phyloP scores from a whole-genome alignment of 2,888 invertebrate species.

The Patella pellucida region DNA sequence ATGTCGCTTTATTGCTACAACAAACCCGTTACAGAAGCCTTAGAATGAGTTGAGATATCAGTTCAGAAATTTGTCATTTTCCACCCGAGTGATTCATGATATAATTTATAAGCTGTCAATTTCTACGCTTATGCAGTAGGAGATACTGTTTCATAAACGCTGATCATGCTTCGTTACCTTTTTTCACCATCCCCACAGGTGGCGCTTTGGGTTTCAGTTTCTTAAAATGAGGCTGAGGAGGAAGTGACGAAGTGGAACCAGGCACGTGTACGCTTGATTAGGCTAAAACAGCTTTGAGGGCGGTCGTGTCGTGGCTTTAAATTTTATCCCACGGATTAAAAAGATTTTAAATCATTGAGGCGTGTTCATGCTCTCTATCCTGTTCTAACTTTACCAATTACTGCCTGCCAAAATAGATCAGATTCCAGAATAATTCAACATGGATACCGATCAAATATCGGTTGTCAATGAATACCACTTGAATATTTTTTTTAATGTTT shows the following conservation, averaged over 20 bases:
- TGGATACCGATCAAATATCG: not conserved
- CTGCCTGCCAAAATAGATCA: not conserved
- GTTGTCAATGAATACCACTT: slow-evolving; percentile 3
- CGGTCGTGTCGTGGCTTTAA: slow-evolving; percentile 13
- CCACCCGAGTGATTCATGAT: not conserved
- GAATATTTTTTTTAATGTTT: not conserved
- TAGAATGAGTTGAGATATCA: too few relatives aligned
- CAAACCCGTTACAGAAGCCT: too few relatives aligned
- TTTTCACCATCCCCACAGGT: slow-evolving; percentile 21
- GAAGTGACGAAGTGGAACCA: slow-evolving; percentile 14
- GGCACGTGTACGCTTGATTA: slow-evolving; percentile 25
- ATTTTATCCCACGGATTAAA: slow-evolving; percentile 10
- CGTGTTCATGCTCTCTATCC: not conserved
- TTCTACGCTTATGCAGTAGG: not conserved
- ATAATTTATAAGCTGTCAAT: not conserved
- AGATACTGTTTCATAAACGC: slow-evolving; percentile 19
- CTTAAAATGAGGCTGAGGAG: slow-evolving; percentile 8
- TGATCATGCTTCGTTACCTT: slow-evolving; percentile 12
- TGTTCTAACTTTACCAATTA: slow-evolving; percentile 1
- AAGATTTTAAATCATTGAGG: not conserved
- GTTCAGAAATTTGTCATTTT: too few relatives aligned
- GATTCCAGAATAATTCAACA: not conserved
- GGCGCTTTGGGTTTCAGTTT: slow-evolving; percentile 13
- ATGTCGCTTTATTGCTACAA: too few relatives aligned
- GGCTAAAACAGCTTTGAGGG: slow-evolving; percentile 22